Evolutionary conservation across 2,888 invertebrate species (phyloP).

Genomic region (Drosophila robusta): DNA sequence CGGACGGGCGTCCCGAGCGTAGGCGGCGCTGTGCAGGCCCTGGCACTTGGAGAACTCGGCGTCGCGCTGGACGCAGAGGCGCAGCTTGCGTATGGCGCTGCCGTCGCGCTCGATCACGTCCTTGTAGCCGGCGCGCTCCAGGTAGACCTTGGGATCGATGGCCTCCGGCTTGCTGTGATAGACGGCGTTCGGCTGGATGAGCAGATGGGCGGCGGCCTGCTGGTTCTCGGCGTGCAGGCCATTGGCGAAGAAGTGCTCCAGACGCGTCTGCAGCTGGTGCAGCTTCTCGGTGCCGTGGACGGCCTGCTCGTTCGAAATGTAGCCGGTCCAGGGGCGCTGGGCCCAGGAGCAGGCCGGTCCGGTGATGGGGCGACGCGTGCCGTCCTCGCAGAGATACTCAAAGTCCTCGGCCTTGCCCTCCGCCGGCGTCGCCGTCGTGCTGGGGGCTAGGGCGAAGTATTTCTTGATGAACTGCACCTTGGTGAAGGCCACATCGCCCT

Average conservation of each 20-base stretch:
- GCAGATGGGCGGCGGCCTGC: slow-evolving; percentile 85
- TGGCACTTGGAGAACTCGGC: slow-evolving; percentile 91
- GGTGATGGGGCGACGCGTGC: slow-evolving; percentile 89
- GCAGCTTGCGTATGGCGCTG: slow-evolving; percentile 88
- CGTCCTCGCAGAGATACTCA: slow-evolving; percentile 92
- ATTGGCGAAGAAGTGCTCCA: slow-evolving; percentile 83
- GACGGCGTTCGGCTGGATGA: slow-evolving; percentile 87
- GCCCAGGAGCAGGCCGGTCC: slow-evolving; percentile 92
- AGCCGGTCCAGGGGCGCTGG: slow-evolving; percentile 93
- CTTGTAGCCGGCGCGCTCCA: slow-evolving; percentile 88
- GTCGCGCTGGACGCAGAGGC: slow-evolving; percentile 89
- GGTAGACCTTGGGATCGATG: slow-evolving; percentile 87
- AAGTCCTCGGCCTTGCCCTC: slow-evolving; percentile 89
- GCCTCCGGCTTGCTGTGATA: slow-evolving; percentile 86
- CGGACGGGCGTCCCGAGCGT: slow-evolving; percentile 92
- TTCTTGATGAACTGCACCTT: slow-evolving; percentile 92
- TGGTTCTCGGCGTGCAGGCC: slow-evolving; percentile 82
- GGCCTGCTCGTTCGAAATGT: slow-evolving; percentile 88
- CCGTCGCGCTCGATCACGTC: slow-evolving; percentile 91
- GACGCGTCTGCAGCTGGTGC: slow-evolving; percentile 81
- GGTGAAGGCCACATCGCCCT: slow-evolving; percentile 94
- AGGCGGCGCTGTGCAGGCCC: slow-evolving; percentile 89
- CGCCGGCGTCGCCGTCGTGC: slow-evolving; percentile 83
- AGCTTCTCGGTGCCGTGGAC: slow-evolving; percentile 79
- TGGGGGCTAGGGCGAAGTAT: slow-evolving; percentile 91